These are phyloP conservation scores for Boloria euphrosyne DNA, from an alignment of 2,888 invertebrate species.

Conservation along the genomic window DNA sequence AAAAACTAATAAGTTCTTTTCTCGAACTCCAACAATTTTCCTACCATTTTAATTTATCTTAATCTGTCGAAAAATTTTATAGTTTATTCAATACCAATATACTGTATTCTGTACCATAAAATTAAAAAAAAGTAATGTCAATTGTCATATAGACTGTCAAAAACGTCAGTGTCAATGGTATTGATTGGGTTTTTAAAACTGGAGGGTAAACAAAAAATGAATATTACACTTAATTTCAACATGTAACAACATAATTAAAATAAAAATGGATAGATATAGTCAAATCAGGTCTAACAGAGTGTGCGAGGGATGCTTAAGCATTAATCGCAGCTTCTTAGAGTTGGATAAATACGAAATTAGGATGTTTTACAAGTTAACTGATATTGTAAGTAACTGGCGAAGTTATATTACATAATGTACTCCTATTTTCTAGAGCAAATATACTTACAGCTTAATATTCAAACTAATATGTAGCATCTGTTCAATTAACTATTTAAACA, in stretches of 20 bases:
- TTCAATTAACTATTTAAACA: too few relatives aligned
- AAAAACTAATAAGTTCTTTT: too few relatives aligned
- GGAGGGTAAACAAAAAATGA: conserved; percentile 13
- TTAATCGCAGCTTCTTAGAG: conserved; percentile 46
- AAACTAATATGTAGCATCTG: neutral
- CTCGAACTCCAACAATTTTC: too few relatives aligned
- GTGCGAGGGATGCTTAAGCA: conserved; percentile 55
- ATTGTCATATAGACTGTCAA: too few relatives aligned
- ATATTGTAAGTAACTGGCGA: conserved; percentile 47
- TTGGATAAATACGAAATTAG: conserved; percentile 46
- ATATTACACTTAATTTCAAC: neutral
- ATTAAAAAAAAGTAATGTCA: too few relatives aligned
- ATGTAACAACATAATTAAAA: neutral
- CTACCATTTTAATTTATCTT: too few relatives aligned
- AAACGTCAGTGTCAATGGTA: too few relatives aligned
- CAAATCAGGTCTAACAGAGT: conserved; percentile 17
- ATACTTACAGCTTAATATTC: neutral
- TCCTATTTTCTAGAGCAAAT: neutral
- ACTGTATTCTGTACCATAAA: too few relatives aligned
- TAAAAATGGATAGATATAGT: conserved; percentile 9
- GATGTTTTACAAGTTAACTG: conserved; percentile 47
- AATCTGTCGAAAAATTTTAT: too few relatives aligned
- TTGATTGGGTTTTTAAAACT: too few relatives aligned
- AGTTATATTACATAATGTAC: conserved; percentile 8
- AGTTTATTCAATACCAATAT: too few relatives aligned